Conservation (phyloP, 2,113 vertebrate species). For the Opisthocomus hoazin region DNA sequence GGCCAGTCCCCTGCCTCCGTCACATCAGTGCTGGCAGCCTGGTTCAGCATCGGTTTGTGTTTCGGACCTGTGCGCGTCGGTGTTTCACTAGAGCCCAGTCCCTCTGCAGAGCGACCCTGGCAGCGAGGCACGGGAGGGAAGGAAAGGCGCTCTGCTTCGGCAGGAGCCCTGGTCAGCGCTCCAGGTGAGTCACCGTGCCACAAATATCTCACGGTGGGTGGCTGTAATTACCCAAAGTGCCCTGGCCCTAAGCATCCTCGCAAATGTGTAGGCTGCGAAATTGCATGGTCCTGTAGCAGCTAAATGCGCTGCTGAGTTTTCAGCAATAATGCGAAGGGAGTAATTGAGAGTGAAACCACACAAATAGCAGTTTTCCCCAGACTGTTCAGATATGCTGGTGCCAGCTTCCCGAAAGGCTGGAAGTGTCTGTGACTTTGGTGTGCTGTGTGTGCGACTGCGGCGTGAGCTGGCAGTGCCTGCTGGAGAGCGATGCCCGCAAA, state of each 20-base stretch:
- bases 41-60: not conserved
- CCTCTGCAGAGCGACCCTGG: not conserved
- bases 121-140: not conserved
- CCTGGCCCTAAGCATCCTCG: not conserved
- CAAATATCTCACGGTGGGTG: not conserved
- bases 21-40: not conserved
- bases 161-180: not conserved
- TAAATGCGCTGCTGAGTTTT: not conserved
- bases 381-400: not conserved
- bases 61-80: not conserved
- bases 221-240: not conserved
- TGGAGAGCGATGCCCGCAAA: not conserved
- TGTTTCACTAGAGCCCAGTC: not conserved
- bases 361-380: not conserved
- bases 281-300: not conserved
- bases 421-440: not conserved
- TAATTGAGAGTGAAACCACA: not conserved
- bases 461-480: not conserved
- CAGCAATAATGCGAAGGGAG: not conserved
- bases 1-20: rapidly evolving
- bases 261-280: not conserved
- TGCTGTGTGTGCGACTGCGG: not conserved
- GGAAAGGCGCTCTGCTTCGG: not conserved
- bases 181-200: not conserved
- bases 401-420: not conserved